Evolutionary conservation across 2,888 invertebrate species (phyloP).

Genomic region (Eumacrocentrus americanus): DNA sequence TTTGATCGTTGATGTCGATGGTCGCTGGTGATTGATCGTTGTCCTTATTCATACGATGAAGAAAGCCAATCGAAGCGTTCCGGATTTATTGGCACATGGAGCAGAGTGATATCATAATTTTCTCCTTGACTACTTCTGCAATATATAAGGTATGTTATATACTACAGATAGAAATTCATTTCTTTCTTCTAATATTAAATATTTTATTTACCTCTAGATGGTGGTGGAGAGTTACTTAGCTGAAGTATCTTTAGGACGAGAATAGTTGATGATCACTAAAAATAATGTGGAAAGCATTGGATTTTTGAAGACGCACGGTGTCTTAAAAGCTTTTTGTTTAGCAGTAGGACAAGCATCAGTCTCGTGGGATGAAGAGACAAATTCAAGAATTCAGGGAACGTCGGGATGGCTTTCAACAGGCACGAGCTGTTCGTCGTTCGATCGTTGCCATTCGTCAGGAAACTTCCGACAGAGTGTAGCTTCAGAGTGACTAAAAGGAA

Average conservation of each 20-base stretch:
- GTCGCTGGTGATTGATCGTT: slow-evolving; percentile 38
- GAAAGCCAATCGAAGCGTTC: slow-evolving; percentile 20
- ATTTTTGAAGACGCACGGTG: too few relatives aligned
- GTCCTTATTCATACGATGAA: slow-evolving; percentile 18
- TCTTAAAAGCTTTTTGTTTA: slow-evolving; percentile 29
- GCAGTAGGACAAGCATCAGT: slow-evolving; percentile 12
- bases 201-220: background rate
- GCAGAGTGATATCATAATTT: slow-evolving; percentile 36
- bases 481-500: slow-evolving; percentile 5
- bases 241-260: too few relatives aligned
- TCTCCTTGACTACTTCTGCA: slow-evolving; percentile 18
- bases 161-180: background rate
- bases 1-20: slow-evolving; percentile 27
- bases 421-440: too few relatives aligned
- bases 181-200: background rate
- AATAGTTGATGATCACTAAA: too few relatives aligned
- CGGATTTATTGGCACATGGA: slow-evolving; percentile 36
- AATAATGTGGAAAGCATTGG: too few relatives aligned
- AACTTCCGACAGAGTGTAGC: background rate
- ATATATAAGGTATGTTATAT: background rate
- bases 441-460: too few relatives aligned
- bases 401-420: too few relatives aligned
- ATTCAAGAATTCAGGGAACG: slow-evolving; percentile 33
- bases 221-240: background rate
- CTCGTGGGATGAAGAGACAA: slow-evolving; percentile 27